Conservation (phyloP, 2,113 vertebrate genomes). For the Cephalopholis sonnerati region DNA sequence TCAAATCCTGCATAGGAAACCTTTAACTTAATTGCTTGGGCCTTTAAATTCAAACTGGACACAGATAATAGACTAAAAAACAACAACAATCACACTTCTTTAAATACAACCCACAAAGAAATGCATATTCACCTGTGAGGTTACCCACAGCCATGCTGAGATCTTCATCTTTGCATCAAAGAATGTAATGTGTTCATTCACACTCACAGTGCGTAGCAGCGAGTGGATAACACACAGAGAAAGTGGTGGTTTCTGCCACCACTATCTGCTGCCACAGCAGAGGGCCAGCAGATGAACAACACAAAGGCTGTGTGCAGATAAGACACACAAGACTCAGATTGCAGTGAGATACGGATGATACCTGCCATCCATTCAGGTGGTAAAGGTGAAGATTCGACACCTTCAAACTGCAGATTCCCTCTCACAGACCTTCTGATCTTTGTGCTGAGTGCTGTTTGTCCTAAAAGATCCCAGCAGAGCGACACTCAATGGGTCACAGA, state of each 20-base stretch:
- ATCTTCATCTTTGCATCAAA: conserved; percentile 42
- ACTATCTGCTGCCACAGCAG: conserved; percentile 9
- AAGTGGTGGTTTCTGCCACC: conserved; percentile 19
- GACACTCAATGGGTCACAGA: neutral
- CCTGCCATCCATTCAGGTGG: neutral
- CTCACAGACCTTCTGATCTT: neutral
- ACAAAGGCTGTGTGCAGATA: conserved; percentile 13
- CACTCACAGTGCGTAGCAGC: conserved; percentile 8
- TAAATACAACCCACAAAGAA: neutral
- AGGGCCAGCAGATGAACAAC: conserved; percentile 14
- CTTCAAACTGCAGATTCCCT: neutral
- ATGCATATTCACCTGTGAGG: neutral
- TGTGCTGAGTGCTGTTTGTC: neutral
- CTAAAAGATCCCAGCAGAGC: neutral
- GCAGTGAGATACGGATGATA: neutral
- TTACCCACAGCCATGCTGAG: neutral
- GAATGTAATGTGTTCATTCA: conserved; percentile 36
- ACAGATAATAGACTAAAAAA: neutral
- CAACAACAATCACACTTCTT: neutral
- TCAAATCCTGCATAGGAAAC: no score
- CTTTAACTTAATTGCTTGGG: neutral
- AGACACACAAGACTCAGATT: neutral
- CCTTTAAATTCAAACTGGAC: neutral
- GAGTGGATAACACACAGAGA: conserved; percentile 14
- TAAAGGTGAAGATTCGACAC: neutral